Evolutionary conservation across 2,888 invertebrate species (phyloP), one percentile per base, ranked within the genome.

Genomic region (Ptilodon capucinus): DNA sequence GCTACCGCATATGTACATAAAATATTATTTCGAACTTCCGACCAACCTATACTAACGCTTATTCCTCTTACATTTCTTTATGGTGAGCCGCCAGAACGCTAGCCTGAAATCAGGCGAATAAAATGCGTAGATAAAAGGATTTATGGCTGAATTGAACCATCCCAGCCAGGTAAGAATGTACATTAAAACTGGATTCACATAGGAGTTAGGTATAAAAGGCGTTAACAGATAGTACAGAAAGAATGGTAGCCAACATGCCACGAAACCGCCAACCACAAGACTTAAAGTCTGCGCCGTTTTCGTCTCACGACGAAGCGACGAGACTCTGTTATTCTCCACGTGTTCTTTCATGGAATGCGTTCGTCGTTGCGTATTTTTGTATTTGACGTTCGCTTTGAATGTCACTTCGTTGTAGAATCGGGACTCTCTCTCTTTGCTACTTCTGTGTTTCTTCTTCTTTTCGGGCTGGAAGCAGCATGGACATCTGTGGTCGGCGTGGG

Each of bases 111-210:
- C 97, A 0, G 95, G 95, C 53, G 96, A 97, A 83, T 97, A 97
- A 74, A 97, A 97, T 16, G 97, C 97, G 73, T 97, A 97, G 68
- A 97, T 97, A 76, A 97, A 97, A 0, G 97, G 97, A 85, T 97
- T 97, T 57, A 97, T 96, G 4, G 96, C 96, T 0, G 96, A 96
- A 77, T 97, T 97, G 68, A 96, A 95, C 96, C 97, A 97, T 0
- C 97, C 97, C 34, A 97, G 86, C 97, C 97, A 97, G 1, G 96
- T 97, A 44, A 97, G 84, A 44, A 95, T 93, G 40, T 94, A 94
- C 93, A 95, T 94, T 43, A 96, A 79, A 4, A 93, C 91, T 0
- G 91, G 90, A 51, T 92, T 92, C 2, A 94, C 92, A 61, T 93
- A 93, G 43, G 90, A 86, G 46, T 84, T 87, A 0, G 94, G 93